Evolutionary conservation across 1,140 invertebrate species (phyloP).

Genomic region (Muscidifurax raptorellus): DNA sequence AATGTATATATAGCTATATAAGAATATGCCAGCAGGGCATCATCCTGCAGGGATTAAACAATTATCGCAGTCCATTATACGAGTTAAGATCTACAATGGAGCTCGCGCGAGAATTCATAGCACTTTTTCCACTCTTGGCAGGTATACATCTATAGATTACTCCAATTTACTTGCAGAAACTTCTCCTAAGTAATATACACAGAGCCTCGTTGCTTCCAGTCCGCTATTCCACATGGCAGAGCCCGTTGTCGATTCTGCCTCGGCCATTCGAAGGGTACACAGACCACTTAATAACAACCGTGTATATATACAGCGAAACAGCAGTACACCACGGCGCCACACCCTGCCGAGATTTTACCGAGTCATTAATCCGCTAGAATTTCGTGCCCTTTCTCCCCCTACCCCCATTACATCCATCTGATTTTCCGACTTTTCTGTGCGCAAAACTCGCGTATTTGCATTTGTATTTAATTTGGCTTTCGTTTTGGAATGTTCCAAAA

Average conservation of each 20-base stretch:
- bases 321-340: no score
- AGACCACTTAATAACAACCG: neutral
- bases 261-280: neutral
- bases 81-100: no score
- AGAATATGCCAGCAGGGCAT: no score
- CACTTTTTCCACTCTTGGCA: neutral
- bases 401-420: neutral
- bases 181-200: neutral
- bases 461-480: neutral
- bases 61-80: neutral
- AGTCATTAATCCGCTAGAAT: constrained; percentile 26
- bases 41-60: no score
- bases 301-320: neutral
- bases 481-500: no score
- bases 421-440: neutral
- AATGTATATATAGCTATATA: no score
- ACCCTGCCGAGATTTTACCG: neutral
- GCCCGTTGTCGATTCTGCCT: neutral
- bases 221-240: neutral
- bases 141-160: neutral
- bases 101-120: no score
- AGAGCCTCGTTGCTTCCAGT: neutral
- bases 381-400: neutral
- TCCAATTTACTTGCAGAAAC: neutral
- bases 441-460: constrained; percentile 35